Evolutionary conservation across 2,113 vertebrate species (phyloP).

Genomic region (Colossoma macropomum): DNA sequence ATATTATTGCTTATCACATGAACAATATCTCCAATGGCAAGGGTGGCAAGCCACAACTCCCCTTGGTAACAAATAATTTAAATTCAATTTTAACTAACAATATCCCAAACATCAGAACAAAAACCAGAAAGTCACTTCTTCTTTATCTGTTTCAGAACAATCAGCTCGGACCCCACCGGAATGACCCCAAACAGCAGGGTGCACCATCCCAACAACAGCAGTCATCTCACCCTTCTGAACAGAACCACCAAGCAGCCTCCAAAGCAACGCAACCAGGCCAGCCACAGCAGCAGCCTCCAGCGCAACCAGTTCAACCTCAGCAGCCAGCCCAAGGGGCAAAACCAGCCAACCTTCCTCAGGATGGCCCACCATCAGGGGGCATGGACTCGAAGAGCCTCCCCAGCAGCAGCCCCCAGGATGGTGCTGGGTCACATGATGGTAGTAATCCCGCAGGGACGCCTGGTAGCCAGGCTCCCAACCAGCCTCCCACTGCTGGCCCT

Average conservation of each 20-base stretch:
- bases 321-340: slow-evolving; percentile 67
- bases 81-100: not conserved
- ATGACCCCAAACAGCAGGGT: slow-evolving; percentile 83
- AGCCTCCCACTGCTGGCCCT: slow-evolving; percentile 75
- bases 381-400: slow-evolving; percentile 88
- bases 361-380: slow-evolving; percentile 81
- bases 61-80: slow-evolving; percentile 80
- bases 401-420: slow-evolving; percentile 85
- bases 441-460: slow-evolving; percentile 82
- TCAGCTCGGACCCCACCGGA: slow-evolving; percentile 86
- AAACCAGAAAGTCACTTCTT: slow-evolving; percentile 5
- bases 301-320: slow-evolving; percentile 75
- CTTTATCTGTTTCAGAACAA: slow-evolving; percentile 81
- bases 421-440: slow-evolving; percentile 82
- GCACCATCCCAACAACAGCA: slow-evolving; percentile 73
- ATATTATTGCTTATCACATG: slow-evolving; percentile 96
- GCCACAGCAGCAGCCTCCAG: slow-evolving; percentile 70
- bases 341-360: slow-evolving; percentile 80
- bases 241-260: slow-evolving; percentile 88
- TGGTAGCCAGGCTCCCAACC: slow-evolving; percentile 75
- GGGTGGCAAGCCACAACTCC: slow-evolving; percentile 88
- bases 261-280: slow-evolving; percentile 89
- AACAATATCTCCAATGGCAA: slow-evolving; percentile 98
- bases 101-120: not conserved
- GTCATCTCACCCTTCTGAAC: slow-evolving; percentile 83